These are phyloP conservation scores for Odontamblyopus lacepedii DNA, from an alignment of 2,797 vertebrate species.

Conservation along the genomic window DNA sequence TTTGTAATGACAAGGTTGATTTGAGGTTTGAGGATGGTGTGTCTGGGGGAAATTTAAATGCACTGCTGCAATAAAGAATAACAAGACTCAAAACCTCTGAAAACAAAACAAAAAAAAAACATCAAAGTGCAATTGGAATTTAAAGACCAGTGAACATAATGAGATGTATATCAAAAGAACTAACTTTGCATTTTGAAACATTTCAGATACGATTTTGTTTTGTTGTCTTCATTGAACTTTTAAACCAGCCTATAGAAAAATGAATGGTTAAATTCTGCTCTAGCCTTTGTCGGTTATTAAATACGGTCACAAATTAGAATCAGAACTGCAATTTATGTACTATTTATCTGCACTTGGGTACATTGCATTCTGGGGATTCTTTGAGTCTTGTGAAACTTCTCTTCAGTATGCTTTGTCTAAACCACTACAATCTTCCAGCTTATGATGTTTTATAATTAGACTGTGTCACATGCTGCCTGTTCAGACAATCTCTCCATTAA, in stretches of 20 bases:
- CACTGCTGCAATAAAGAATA: conserved; percentile 44
- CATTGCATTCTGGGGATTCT: conserved; percentile 28
- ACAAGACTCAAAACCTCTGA: conserved; percentile 47
- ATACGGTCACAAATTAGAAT: not conserved
- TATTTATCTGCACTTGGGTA: not conserved
- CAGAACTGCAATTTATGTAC: not conserved
- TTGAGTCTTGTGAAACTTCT: conserved; percentile 64
- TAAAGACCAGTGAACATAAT: too few species aligned
- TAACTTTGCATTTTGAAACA: too few species aligned
- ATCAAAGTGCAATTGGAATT: too few species aligned
- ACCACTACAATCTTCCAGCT: too few species aligned
- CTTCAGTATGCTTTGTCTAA: conserved; percentile 1
- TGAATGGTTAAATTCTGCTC: too few species aligned
- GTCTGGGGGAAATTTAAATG: conserved; percentile 25
- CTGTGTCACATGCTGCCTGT: conserved; percentile 16
- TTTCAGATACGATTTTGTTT: too few species aligned
- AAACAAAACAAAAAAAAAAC: too few species aligned
- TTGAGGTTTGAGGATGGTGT: conserved; percentile 52
- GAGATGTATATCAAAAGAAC: too few species aligned
- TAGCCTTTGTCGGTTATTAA: too few species aligned
- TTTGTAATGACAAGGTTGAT: conserved; percentile 44
- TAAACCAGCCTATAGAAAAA: too few species aligned
- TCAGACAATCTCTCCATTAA: too few species aligned
- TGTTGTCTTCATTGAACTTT: too few species aligned
- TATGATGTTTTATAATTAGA: conserved; percentile 18